phyloP scores from a whole-genome alignment of 1,140 invertebrate genomes.

The Zaprionus gabonicus region DNA sequence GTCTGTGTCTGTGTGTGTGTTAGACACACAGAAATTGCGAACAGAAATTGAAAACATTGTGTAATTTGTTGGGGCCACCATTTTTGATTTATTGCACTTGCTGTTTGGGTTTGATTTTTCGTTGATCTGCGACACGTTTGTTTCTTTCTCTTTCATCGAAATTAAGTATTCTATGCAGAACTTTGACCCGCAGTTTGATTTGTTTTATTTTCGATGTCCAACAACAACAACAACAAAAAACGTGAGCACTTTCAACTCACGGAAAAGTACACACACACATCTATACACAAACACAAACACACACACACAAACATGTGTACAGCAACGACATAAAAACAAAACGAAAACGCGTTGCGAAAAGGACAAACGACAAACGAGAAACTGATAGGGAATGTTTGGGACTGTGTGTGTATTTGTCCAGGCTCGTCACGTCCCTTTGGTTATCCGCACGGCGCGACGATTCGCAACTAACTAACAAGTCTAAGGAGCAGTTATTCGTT shows the following conservation, averaged over 20 bases:
- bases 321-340: constrained; percentile 1
- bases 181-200: background rate
- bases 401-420: background rate
- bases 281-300: background rate
- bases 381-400: background rate
- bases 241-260: constrained; percentile 1
- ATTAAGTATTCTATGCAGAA: constrained; percentile 4
- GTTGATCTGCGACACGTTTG: background rate
- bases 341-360: constrained; percentile 8
- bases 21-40: background rate
- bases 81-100: constrained; percentile 8
- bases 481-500: constrained; percentile 49
- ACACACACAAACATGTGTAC: constrained; percentile 4
- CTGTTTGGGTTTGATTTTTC: background rate
- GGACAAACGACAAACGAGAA: constrained; percentile 4
- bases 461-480: constrained; percentile 74
- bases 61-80: constrained; percentile 1
- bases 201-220: background rate
- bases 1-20: background rate
- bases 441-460: constrained; percentile 75
- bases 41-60: constrained; percentile 6
- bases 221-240: background rate
- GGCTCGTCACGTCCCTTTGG: constrained; percentile 40
- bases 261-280: background rate
- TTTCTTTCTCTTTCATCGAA: background rate